Evolutionary conservation across 2,888 invertebrate genomes (phyloP).

Genomic region (Diplazon laetatorius): DNA sequence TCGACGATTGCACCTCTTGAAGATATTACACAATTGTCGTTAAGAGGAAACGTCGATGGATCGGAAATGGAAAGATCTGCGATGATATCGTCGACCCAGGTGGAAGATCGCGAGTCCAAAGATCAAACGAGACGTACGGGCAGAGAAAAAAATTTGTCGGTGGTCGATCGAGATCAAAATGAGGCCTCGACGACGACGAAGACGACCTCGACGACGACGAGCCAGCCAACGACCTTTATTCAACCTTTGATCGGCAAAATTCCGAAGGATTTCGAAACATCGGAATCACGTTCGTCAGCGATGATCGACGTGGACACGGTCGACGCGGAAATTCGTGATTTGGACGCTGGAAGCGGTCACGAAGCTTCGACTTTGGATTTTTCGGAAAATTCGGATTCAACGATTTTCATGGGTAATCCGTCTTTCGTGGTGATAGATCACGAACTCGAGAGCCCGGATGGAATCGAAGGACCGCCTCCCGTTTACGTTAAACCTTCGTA

Average conservation of each 20-base stretch:
- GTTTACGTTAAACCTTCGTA: slow-evolving; percentile 76
- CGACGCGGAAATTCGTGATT: slow-evolving; percentile 56
- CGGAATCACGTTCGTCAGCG: slow-evolving; percentile 12
- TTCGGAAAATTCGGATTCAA: slow-evolving; percentile 41
- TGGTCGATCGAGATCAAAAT: slow-evolving; percentile 28
- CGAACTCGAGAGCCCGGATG: slow-evolving; percentile 77
- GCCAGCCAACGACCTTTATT: not conserved
- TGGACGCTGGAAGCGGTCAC: slow-evolving; percentile 68
- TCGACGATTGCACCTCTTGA: not conserved
- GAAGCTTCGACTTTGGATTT: slow-evolving; percentile 56
- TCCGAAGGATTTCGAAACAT: not conserved
- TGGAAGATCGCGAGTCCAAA: no score
- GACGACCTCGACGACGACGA: slow-evolving; percentile 35
- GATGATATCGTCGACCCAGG: slow-evolving; percentile 14
- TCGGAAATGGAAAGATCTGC: slow-evolving; percentile 42
- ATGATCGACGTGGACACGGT: slow-evolving; percentile 26
- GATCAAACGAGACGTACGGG: not conserved
- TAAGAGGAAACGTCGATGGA: not conserved
- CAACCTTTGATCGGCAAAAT: not conserved
- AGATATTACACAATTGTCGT: not conserved
- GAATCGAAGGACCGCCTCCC: slow-evolving; percentile 77
- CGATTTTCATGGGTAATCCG: slow-evolving; percentile 67
- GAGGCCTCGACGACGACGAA: slow-evolving; percentile 37
- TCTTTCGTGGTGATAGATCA: slow-evolving; percentile 77
- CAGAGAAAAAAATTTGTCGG: slow-evolving; percentile 29